phyloP scores from a whole-genome alignment of 2,888 invertebrate species.

The Ichneumoninae sp. region DNA sequence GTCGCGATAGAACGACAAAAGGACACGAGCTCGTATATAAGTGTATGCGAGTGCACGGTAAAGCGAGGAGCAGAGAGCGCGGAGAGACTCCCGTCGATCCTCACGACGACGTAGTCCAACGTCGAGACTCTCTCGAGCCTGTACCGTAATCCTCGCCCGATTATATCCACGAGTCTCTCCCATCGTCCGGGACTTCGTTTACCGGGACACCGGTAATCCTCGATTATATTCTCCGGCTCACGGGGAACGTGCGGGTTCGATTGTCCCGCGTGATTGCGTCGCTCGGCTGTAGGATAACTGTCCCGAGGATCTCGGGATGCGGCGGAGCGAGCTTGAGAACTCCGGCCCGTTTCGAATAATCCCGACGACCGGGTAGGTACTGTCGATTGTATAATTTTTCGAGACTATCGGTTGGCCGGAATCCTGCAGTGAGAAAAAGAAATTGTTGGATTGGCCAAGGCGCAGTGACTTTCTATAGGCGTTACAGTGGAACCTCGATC shows the following conservation, averaged over 20 bases:
- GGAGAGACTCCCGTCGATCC: conserved; percentile 9
- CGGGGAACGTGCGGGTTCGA: conserved; percentile 20
- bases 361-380: background rate
- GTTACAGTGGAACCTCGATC: no score
- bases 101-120: background rate
- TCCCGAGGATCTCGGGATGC: background rate
- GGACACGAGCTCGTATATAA: conserved; percentile 26
- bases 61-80: background rate
- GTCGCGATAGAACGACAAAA: conserved; percentile 45
- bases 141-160: conserved; percentile 36
- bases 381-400: background rate
- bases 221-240: conserved; percentile 42
- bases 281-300: conserved; percentile 40
- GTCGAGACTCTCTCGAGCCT: background rate
- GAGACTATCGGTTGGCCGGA: no score
- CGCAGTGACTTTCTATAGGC: no score
- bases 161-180: conserved; percentile 31
- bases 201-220: conserved; percentile 34
- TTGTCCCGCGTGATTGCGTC: conserved; percentile 48
- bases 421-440: background rate
- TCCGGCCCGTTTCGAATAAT: background rate
- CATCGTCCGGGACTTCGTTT: background rate
- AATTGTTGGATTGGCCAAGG: no score
- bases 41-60: background rate
- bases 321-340: background rate